Conservation (phyloP, 2,113 vertebrate species). For the Scytalopus superciliaris region DNA sequence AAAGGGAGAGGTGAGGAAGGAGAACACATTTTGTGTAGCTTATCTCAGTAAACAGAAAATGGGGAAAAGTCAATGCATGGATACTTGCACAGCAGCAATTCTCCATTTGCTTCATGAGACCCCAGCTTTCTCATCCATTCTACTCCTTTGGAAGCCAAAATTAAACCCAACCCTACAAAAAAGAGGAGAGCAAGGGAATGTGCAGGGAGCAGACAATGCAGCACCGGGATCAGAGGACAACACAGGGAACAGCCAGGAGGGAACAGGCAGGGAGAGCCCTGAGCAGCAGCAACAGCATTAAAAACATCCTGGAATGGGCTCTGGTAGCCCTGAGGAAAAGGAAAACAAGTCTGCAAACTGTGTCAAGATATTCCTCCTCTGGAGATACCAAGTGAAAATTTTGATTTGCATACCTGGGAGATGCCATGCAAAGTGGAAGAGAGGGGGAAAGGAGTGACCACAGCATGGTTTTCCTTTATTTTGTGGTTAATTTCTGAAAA, state of each 20-base stretch:
- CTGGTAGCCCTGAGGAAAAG: neutral
- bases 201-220: neutral
- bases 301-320: neutral
- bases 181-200: neutral
- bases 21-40: neutral
- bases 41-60: neutral
- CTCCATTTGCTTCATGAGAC: neutral
- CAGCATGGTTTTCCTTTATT: neutral
- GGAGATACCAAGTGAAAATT: neutral
- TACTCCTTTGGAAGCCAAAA: neutral
- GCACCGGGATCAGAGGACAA: neutral
- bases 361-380: neutral
- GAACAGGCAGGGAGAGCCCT: neutral
- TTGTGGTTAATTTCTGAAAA: constrained; percentile 12
- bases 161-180: neutral
- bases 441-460: neutral
- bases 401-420: constrained; percentile 13
- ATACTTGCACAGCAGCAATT: neutral
- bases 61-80: accelerated
- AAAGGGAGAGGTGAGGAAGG: neutral
- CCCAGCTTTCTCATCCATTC: neutral
- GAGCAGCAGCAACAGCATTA: neutral
- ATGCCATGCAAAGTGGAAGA: neutral
- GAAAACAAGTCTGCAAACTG: neutral
- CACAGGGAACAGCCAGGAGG: neutral